Base-by-base conservation (phyloP, 2,113 vertebrate species). In the Gallinago undulata region DNA sequence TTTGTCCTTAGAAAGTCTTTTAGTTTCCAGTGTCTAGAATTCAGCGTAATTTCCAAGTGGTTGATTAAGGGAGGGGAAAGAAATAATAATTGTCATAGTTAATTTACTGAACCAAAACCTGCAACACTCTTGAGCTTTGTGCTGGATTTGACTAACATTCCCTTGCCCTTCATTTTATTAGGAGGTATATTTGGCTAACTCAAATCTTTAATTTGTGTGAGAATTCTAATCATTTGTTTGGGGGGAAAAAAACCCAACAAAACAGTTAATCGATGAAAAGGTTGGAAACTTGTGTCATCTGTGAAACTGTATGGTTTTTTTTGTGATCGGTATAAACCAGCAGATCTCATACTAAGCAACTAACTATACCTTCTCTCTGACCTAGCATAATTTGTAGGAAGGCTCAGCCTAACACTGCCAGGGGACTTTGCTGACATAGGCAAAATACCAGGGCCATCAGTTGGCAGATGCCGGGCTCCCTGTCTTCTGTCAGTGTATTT, bases 161-260 rank as follows among this genome's bases (percentile, higher is more conserved):
- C 27, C 24, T 84, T 64, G 28, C 14, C 7, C 25, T 70, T 87
- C 6, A 1, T 64, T 87, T 89, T 43, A 6, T 75, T 82, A 79
- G 56, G 27, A 57, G 11, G 10, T 28, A 2, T 35, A 13, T 82
- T 68, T 76, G 51, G 7, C 43, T 56, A 37, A 18, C 16, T 51
- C 6, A 30, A 74, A 37, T 70, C 23, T 69, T n/a, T 18, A 41
- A 35, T 84, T 75, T 67, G 30, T 51, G 30, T 69, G 41, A 87
- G 48, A 73, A 76, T 87, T 80, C 27, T n/a, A 21, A n/a, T 5
- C 0, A 3, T 10, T 75, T 47, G 5, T 30, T 39, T 68, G 5
- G 22, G 7, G 25, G 1, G 5, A 6, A 9, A 5, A 12, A 27
- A n/a, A 11, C 10, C 7, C 5, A 25, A 50, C 19, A 14, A 25